Evolutionary conservation across 2,888 invertebrate species (phyloP), one percentile per base, ranked within the genome.

Genomic region (Cheilosia grossa): DNA sequence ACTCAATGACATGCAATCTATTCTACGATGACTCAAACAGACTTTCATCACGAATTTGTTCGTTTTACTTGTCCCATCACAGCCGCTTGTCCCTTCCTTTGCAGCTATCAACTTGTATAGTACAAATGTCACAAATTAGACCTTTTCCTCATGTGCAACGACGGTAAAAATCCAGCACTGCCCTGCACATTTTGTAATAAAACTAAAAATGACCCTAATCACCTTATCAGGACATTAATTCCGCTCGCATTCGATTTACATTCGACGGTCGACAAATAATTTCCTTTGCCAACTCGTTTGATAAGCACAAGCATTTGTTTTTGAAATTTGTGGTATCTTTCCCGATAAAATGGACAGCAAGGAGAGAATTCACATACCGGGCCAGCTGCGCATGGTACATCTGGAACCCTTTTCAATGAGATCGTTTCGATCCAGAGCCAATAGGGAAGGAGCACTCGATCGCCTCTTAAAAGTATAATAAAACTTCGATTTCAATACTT

Each of bases 181-280:
- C 40, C 0, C 19, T 17, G 15, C 13, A 15, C 19, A 13, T 24
- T 40, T 47, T 17, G 61, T 61, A 53, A 61, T 72, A 72, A 61
- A 51, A 54, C 54, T 33, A 9, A 17, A 42, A 53, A 21, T 24
- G 4, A 54, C 44, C 17, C 3, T 47, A 19, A 19, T 2, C 49
- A 27, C 33, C 44, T 83, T 83, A 83, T 85, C 83, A 59, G 70
- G 30, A 80, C 80, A 85, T 80, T 72, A 80, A 80, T 75, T 80
- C 80, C 53, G 53, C 37, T 53, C 47, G 56, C 44, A 64, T 83
- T 74, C 53, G 53, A 83, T 53, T 80, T 54, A 80, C 70, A 85
- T 85, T 80, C 47, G 33, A 59, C 66, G 9, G 75, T 37, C 13
- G 64, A 85, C 80, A 80, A 85, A 80, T 80, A 85, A 80, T 80